Percentiles rank a stretch among this genome's conserved stretches.
Evolutionary conservation across 2,113 vertebrate species (phyloP).

Genomic region (Megaptera novaeangliae): DNA sequence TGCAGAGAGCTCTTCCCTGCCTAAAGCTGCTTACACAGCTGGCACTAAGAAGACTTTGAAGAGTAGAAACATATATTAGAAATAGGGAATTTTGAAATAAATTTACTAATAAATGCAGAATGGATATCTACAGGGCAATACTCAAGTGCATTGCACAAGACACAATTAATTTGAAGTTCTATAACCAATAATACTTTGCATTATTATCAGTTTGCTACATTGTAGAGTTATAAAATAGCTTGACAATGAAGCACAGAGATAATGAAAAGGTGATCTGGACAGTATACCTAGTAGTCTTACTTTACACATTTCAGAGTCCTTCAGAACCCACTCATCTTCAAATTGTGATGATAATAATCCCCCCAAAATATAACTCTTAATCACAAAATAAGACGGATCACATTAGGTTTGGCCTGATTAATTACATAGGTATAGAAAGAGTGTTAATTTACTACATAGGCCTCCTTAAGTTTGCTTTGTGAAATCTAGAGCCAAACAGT

Average conservation of each 20-base stretch:
- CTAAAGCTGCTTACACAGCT: not conserved
- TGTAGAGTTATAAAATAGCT: not conserved
- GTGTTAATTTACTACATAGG: not conserved
- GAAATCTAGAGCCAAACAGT: not conserved
- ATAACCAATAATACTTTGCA: not conserved
- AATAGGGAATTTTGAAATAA: not conserved
- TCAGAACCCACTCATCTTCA: not conserved
- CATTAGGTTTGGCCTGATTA: not conserved
- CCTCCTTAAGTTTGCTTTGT: not conserved
- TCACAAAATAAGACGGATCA: not conserved
- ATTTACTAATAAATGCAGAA: not conserved
- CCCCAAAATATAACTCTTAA: not conserved
- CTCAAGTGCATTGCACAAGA: not conserved
- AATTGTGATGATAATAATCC: not conserved
- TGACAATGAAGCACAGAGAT: not conserved
- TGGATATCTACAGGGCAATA: not conserved
- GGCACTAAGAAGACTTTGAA: not conserved
- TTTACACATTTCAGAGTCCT: not conserved
- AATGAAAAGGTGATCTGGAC: not conserved
- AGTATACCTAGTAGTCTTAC: not conserved
- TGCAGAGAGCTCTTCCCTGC: not conserved
- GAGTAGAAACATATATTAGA: not conserved
- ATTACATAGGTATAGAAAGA: not conserved
- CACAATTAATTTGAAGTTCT: not conserved
- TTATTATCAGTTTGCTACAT: not conserved